Conservation (phyloP, 1,140 invertebrate genomes). For the Drosophila burlai region DNA sequence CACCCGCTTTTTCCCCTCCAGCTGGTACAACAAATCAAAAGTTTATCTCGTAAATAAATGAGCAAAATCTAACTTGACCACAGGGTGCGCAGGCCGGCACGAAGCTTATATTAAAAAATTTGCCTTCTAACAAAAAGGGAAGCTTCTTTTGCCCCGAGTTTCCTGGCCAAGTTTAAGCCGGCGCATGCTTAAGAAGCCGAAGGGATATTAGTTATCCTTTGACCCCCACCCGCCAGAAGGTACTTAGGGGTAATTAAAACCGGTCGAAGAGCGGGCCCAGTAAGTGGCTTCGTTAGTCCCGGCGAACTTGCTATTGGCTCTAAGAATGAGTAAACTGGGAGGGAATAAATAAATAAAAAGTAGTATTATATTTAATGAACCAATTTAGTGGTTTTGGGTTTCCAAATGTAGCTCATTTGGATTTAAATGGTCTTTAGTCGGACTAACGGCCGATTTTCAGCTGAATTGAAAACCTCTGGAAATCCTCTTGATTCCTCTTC, state of each 20-base stretch:
- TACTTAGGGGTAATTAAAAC: conserved; percentile 64
- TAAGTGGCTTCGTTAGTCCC: conserved; percentile 30
- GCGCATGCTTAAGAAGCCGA: conserved; percentile 25
- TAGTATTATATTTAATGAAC: conserved; percentile 9
- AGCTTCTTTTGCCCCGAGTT: conserved; percentile 4
- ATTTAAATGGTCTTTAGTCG: not conserved
- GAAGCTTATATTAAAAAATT: conserved; percentile 44
- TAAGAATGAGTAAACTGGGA: not conserved
- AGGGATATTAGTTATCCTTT: conserved; percentile 40
- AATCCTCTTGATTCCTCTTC: conserved; percentile 4
- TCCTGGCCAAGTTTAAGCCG: conserved; percentile 21
- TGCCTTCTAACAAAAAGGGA: not conserved
- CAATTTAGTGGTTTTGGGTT: not conserved
- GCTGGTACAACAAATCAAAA: conserved; percentile 75
- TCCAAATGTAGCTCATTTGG: not conserved
- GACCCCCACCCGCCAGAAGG: conserved; percentile 1
- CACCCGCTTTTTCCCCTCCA: conserved; percentile 3
- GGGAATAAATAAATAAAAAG: conserved; percentile 4
- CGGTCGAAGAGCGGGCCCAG: conserved; percentile 4
- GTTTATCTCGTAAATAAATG: conserved; percentile 81
- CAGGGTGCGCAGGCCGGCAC: conserved; percentile 13
- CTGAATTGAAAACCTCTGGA: not conserved
- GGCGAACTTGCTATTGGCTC: conserved; percentile 1
- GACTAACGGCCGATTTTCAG: not conserved
- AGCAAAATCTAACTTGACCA: conserved; percentile 59